A percentile compares a stretch with the other conserved stretches of the same genome.
Evolutionary conservation across 2,113 vertebrate species (phyloP).

Genomic region (Ophthalmolycus amberensis): DNA sequence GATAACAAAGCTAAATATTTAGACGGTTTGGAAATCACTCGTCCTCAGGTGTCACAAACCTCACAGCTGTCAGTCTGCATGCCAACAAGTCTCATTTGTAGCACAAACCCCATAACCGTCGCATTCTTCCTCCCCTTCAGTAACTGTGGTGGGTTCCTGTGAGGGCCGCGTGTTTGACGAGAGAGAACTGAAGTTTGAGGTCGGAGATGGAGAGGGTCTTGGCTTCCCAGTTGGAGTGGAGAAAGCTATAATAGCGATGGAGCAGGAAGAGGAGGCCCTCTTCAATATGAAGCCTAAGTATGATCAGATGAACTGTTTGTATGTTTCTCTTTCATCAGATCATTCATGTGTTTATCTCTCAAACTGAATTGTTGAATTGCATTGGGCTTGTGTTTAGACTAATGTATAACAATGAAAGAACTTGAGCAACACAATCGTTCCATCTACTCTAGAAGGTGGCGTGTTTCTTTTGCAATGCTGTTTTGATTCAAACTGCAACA

Average conservation of each 20-base stretch:
- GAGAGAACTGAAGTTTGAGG: conserved; percentile 92
- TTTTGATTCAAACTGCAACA: conserved; percentile 1
- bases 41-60: background rate
- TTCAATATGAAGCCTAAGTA: conserved; percentile 93
- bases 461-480: background rate
- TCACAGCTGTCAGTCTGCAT: background rate
- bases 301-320: conserved; percentile 39
- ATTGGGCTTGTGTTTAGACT: background rate
- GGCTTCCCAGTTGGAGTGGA: conserved; percentile 91
- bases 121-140: conserved; percentile 72
- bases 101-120: background rate
- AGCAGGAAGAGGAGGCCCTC: conserved; percentile 91
- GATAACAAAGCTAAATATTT: background rate
- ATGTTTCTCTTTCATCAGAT: background rate
- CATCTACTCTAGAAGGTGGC: background rate
- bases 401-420: background rate
- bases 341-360: background rate
- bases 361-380: background rate
- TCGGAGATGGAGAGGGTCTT: conserved; percentile 90
- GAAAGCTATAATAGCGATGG: conserved; percentile 93
- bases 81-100: background rate
- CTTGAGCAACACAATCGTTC: background rate
- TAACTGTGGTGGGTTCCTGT: conserved; percentile 86
- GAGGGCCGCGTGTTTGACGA: conserved; percentile 88
- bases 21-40: background rate